phyloP scores from a whole-genome alignment of 2,113 vertebrate genomes.

The Elaphurus davidianus region DNA sequence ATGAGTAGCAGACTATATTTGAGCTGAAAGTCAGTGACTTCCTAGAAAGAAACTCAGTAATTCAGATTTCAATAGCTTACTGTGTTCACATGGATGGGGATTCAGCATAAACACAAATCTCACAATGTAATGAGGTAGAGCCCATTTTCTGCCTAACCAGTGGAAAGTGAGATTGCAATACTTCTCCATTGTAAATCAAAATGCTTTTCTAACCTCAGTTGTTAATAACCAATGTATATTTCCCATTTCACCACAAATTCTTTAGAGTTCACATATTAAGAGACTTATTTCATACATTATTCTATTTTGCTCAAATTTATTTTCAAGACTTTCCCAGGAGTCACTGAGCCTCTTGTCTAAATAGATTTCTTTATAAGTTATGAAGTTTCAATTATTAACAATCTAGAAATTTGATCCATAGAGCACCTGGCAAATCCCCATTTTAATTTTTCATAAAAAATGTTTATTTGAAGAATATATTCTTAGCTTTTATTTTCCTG shows the following conservation, averaged over 20 bases:
- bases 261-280: conserved; percentile 33
- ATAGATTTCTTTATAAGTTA: conserved; percentile 40
- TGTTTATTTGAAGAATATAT: not conserved
- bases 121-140: conserved; percentile 60
- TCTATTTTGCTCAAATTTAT: conserved; percentile 25
- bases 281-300: conserved; percentile 19
- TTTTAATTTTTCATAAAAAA: conserved; percentile 32
- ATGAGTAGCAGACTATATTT: not conserved
- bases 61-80: conserved; percentile 12
- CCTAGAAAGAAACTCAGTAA: conserved; percentile 28
- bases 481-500: not conserved
- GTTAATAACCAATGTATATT: conserved; percentile 55
- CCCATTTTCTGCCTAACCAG: conserved; percentile 59
- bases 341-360: not conserved
- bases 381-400: conserved; percentile 40
- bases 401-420: conserved; percentile 17
- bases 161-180: conserved; percentile 60
- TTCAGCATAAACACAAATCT: conserved; percentile 57
- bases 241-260: conserved; percentile 6
- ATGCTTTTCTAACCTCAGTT: conserved; percentile 35
- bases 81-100: conserved; percentile 38
- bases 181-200: conserved; percentile 55
- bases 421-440: not conserved
- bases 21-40: not conserved
- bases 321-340: conserved; percentile 39